These are phyloP conservation scores for Melanotaenia parkinsoni DNA, from an alignment of 2,797 vertebrate species.

Conservation along the genomic window DNA sequence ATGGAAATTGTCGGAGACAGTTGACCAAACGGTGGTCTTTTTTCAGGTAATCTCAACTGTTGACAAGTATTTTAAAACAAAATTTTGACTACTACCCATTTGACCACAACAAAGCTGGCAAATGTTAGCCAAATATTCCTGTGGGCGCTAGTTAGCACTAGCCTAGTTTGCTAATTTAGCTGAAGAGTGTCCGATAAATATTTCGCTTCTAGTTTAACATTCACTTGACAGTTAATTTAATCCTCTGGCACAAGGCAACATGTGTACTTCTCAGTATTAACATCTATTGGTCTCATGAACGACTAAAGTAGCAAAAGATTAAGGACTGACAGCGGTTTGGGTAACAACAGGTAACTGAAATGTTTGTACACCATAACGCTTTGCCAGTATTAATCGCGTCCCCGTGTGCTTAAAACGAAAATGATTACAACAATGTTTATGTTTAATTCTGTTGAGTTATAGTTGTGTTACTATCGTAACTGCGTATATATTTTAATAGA, in stretches of 20 bases:
- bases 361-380: background rate
- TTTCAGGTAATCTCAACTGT: slow-evolving; percentile 51
- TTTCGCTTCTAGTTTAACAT: background rate
- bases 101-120: slow-evolving; percentile 5
- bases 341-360: background rate
- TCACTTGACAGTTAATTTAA: background rate
- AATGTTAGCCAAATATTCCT: background rate
- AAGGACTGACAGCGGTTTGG: background rate
- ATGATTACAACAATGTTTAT: accelerated
- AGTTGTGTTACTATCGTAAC: slow-evolving; percentile 3
- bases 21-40: slow-evolving; percentile 36
- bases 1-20: slow-evolving; percentile 58
- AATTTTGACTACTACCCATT: background rate
- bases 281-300: background rate
- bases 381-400: background rate
- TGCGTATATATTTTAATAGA: background rate
- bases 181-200: background rate
- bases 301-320: background rate
- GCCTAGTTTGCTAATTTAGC: slow-evolving; percentile 25
- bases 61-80: background rate
- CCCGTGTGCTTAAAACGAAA: background rate
- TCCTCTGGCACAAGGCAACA: background rate
- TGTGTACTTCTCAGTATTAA: background rate
- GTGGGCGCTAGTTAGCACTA: slow-evolving; percentile 49
- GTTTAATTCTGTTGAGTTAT: background rate